Conservation (phyloP, 1,140 invertebrate genomes). For the Drosophila nigromelanica region DNA sequence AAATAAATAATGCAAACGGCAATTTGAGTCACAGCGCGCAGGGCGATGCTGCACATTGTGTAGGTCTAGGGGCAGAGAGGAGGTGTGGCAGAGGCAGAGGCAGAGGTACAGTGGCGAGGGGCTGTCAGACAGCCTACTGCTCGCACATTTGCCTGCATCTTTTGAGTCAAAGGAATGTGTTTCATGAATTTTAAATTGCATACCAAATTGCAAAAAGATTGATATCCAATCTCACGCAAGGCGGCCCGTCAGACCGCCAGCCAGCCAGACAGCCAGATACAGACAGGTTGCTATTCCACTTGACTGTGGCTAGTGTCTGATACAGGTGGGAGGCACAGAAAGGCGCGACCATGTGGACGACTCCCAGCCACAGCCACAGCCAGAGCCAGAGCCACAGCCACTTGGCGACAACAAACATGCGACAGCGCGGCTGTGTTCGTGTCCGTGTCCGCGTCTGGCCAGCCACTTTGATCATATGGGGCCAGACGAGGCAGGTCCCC, state of each 20-base stretch:
- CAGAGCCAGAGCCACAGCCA: constrained; percentile 9
- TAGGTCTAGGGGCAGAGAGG: constrained; percentile 5
- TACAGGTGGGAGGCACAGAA: constrained; percentile 64
- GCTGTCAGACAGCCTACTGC: constrained; percentile 22
- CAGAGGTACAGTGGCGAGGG: constrained; percentile 10
- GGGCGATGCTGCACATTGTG: constrained; percentile 20
- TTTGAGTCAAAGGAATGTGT: constrained; percentile 82
- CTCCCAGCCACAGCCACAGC: constrained; percentile 26
- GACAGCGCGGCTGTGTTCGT: constrained; percentile 28
- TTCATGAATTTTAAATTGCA: constrained; percentile 83
- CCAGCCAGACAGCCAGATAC: not conserved
- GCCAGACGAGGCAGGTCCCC: constrained; percentile 21
- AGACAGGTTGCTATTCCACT: constrained; percentile 38
- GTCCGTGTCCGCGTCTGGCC: constrained; percentile 22
- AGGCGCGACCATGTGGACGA: constrained; percentile 22
- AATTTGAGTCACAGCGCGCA: constrained; percentile 64
- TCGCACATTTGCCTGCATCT: constrained; percentile 78
- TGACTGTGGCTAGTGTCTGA: constrained; percentile 20
- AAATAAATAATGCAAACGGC: constrained; percentile 83
- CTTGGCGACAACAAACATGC: constrained; percentile 60
- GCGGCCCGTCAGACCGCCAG: constrained; percentile 27
- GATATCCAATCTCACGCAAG: constrained; percentile 83
- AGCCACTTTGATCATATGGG: constrained; percentile 43
- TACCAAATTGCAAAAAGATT: constrained; percentile 83
- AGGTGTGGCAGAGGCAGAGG: too few species aligned